These are phyloP conservation scores for Octopus bimaculoides DNA, from an alignment of 1,140 invertebrate species.

Conservation along the genomic window DNA sequence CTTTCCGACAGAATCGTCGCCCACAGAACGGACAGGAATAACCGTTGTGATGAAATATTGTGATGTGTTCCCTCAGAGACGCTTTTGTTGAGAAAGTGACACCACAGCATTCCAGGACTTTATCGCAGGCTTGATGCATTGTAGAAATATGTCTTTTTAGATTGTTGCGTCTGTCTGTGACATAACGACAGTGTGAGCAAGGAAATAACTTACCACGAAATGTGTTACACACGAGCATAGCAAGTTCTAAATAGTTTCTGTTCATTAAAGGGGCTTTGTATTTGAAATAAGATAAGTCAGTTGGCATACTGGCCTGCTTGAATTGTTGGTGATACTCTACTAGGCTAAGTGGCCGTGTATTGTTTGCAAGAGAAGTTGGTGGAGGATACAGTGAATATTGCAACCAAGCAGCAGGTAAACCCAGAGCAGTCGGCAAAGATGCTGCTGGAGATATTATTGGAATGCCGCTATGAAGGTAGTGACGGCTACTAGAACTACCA, in stretches of 20 bases:
- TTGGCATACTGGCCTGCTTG: constrained; percentile 28
- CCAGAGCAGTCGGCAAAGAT: neutral
- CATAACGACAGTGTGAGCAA: constrained; percentile 56
- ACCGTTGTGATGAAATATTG: constrained; percentile 55
- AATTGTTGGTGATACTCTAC: constrained; percentile 33
- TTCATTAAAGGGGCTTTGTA: constrained; percentile 47
- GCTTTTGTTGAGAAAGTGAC: constrained; percentile 57
- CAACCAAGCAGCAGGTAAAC: neutral
- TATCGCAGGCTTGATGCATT: constrained; percentile 58
- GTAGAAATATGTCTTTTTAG: constrained; percentile 59
- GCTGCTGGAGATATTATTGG: neutral
- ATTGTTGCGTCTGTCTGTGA: constrained; percentile 60
- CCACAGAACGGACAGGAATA: constrained; percentile 58
- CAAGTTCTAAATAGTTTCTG: constrained; percentile 49
- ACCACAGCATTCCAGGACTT: constrained; percentile 57
- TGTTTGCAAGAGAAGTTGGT: neutral
- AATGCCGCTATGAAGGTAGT: neutral
- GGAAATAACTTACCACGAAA: constrained; percentile 53
- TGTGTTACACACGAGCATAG: constrained; percentile 52
- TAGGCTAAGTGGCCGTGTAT: constrained; percentile 32
- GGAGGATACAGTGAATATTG: constrained; percentile 4
- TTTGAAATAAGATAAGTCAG: constrained; percentile 37
- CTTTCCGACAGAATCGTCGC: constrained; percentile 58
- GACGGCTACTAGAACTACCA: neutral
- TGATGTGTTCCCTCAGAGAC: constrained; percentile 56